phyloP scores from a whole-genome alignment of 2,888 invertebrate species.

The Scaptomyza tumidula region DNA sequence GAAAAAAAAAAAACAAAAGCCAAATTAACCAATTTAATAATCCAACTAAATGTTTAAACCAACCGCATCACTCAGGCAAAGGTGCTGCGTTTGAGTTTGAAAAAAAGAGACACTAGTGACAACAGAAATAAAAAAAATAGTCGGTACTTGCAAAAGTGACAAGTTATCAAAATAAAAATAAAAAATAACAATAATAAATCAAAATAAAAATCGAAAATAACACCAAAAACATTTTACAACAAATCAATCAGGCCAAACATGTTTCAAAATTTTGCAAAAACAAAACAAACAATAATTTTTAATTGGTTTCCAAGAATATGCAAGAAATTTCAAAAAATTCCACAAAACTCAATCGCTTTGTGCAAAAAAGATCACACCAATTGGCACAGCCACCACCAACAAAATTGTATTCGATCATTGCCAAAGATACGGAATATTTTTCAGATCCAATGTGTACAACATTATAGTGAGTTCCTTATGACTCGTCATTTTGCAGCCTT shows the following conservation, averaged over 20 bases:
- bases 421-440: conserved; percentile 15
- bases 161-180: conserved; percentile 55
- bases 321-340: conserved; percentile 36
- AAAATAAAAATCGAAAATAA: conserved; percentile 54
- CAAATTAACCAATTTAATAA: conserved; percentile 35
- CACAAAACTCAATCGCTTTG: conserved; percentile 18
- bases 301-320: conserved; percentile 68
- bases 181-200: conserved; percentile 23
- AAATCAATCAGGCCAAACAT: conserved; percentile 85
- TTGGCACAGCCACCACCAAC: conserved; percentile 24
- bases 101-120: conserved; percentile 85
- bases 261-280: conserved; percentile 83
- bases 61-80: conserved; percentile 68
- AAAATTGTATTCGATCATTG: conserved; percentile 11
- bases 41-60: conserved; percentile 37
- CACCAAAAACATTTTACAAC: conserved; percentile 74
- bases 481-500: conserved; percentile 38
- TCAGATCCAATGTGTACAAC: conserved; percentile 4
- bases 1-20: conserved; percentile 10
- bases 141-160: conserved; percentile 55
- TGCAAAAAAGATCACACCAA: conserved; percentile 8
- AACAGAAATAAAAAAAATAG: conserved; percentile 61
- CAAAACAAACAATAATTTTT: conserved; percentile 17
- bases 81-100: conserved; percentile 81
- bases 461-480: conserved; percentile 26